Base-by-base conservation (phyloP, 2,113 vertebrate species). In the Serilophus lunatus region DNA sequence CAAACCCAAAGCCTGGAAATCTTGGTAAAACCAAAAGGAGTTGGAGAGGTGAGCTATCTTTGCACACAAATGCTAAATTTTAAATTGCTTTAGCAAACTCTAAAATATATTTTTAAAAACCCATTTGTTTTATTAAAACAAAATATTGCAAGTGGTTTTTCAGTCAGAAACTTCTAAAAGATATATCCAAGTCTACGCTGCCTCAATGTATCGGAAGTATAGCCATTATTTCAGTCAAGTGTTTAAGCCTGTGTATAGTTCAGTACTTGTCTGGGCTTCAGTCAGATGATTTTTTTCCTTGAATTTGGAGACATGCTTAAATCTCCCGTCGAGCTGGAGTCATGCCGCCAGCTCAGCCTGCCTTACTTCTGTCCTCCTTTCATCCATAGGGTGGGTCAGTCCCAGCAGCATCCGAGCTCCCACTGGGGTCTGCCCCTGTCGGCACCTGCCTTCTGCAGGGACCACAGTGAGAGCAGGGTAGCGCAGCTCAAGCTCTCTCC, bases 341-440 rank as follows among this genome's bases (percentile, higher is more conserved):
- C 18, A 0, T 5, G 44, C 60, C 78, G 85, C 68, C 3, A 2
- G 49, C 68, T 50, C 2, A 10, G 60, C 53, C 66, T 1, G 2
- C 3, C 0, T 13, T 26, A 47, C 45, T 60, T 33, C 77, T 74
- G 23, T 13, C 35, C 74, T 22, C 36, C 42, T 22, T 42, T n/a
- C 40, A 71, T 50, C 35, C 45, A 2, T 0, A 0, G 68, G 19
- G 63, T 0, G 0, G 13, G 12, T 25, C 0, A 1, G 26, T 63
- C 47, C 57, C 0, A 0, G 53, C 1, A 4, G 35, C 1, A 12
- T 57, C 65, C 1, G 0, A 44, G 76, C 80, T 59, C 44, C 57
- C 0, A 2, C 35, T 29, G 68, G 13, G 31, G 2, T 69, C 40
- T 78, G 50, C 20, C 15, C 8, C 33, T 20, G 19, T 7, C 2